Evolutionary conservation across 2,888 invertebrate genomes (phyloP), one percentile per base, ranked within the genome.

Genomic region (Nymphalis polychloros): DNA sequence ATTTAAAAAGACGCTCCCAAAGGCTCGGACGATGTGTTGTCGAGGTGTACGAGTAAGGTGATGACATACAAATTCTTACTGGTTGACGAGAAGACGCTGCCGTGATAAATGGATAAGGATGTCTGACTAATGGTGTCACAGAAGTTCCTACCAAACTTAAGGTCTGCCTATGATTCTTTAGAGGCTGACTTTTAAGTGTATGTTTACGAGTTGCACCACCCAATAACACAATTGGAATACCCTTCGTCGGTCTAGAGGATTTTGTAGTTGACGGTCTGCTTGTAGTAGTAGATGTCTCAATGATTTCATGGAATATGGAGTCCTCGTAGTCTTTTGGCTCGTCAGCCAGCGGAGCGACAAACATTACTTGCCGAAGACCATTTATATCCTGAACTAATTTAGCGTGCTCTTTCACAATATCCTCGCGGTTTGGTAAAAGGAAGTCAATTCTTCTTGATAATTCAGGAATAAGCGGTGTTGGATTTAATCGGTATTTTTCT

Each of bases 301-400:
- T 87, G 46, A 86, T 82, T 74, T 92, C 91, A 27, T 85, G 84
- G 70, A 88, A 90, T 23, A 91, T 85, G 0, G 90, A 88, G 59
- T 91, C 91, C 19, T 92, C 91, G 67, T 92, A 90, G 73, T 92
- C 92, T 68, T 80, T 83, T 61, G 75, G 78, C 6, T 89, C 88
- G 52, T 88, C 89, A 1, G 70, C 73, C 2, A 88, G 72, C 0
- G 91, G 90, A 13, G 86, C 81, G 7, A 90, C 81, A 64, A 84
- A 89, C 35, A 89, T 83, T 2, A 85, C 78, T 72, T 92, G 91
- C 46, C 84, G 83, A 35, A 92, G 76, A 64, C 92, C 79, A 73
- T 92, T 92, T 63, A 92, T 92, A 71, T 92, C 92, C 70, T 90
- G 91, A 8, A 92, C 92, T 27, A 92, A 79, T 75, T 92, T 91